Conservation (phyloP, 2,888 invertebrate species). For the Oeneis ivallda region DNA sequence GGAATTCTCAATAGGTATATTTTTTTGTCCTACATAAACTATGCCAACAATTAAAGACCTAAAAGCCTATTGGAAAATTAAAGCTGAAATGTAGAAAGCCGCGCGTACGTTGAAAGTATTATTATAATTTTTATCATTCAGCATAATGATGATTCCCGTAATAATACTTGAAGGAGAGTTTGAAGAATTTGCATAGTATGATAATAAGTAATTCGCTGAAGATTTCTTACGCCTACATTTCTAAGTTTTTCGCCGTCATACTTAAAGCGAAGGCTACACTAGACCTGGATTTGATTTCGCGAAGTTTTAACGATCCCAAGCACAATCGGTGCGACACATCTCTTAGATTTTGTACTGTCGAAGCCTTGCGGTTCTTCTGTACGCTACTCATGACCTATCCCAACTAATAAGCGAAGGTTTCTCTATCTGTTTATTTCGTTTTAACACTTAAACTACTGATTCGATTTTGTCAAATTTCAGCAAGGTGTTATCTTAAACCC, state of each 20-base stretch:
- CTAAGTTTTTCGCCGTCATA: constrained; percentile 39
- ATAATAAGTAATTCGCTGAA: constrained; percentile 27
- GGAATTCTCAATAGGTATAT: no score
- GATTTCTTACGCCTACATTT: constrained; percentile 23
- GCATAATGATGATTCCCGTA: constrained; percentile 18
- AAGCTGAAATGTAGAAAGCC: constrained; percentile 6
- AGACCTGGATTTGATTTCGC: background rate
- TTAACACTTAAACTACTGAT: no score
- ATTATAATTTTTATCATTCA: constrained; percentile 21
- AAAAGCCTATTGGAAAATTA: constrained; percentile 1
- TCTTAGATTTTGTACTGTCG: no score
- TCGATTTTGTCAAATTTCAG: no score
- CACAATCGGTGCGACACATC: background rate
- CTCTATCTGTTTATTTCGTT: no score
- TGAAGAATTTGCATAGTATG: constrained; percentile 26
- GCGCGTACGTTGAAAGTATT: constrained; percentile 9
- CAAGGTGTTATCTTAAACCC: no score
- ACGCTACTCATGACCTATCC: no score
- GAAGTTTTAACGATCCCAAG: no score
- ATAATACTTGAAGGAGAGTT: constrained; percentile 14
- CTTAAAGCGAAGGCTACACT: constrained; percentile 5
- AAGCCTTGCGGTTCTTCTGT: no score
- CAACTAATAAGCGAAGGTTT: no score
- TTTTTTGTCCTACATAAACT: background rate
- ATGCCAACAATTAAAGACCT: background rate